Base-by-base conservation (phyloP, 2,888 invertebrate genomes). In the Melangyna quadrimaculata region DNA sequence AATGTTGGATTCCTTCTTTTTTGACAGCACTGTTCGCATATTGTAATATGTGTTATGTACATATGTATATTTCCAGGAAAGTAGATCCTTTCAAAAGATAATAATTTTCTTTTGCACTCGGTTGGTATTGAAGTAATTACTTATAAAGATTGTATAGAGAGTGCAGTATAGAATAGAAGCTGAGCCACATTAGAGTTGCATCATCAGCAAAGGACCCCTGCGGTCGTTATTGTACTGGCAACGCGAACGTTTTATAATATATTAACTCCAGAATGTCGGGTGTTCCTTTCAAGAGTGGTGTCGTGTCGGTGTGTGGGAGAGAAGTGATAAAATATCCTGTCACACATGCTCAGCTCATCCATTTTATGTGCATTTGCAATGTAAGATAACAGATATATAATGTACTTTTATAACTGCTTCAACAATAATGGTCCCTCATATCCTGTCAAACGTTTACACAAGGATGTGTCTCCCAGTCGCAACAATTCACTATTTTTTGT, bases 111-210 rank as follows among this genome's bases (percentile, higher is more conserved):
- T 79, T 67, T 65, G 59, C 78, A 65, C 74, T 79, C 53, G 71
- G 83, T 71, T 83, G 57, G 79, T 37, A 67, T 53, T 67, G 43
- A 67, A 79, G 79, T 79, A 84, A 84, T 75, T 84, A 84, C 51
- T 74, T 67, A 51, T 63, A 65, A 73, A 73, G 35, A 61, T 32
- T 29, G 43, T 5, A 45, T 35, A 45, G 48, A 45, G 43, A 45
- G 48, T n/a, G 9, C 12, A 9, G 10, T 32, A 1, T 48, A n/a
- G n/a, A n/a, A 27, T 40, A 32, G 29, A 32, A 29, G 29, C 37
- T 35, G 17, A 24, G 55, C 57, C 59, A 72, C 40, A 59, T 32
- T 78, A 45, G 55, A 63, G 17, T 71, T 82, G 67, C 48, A 51
- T 32, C 61, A 48, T 67, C 63, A 61, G 73, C 78, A 71, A 65